A percentile compares a stretch with the other conserved stretches of the same genome.
phyloP scores from a whole-genome alignment of 2,888 invertebrate genomes.

The Campoletis raptor region DNA sequence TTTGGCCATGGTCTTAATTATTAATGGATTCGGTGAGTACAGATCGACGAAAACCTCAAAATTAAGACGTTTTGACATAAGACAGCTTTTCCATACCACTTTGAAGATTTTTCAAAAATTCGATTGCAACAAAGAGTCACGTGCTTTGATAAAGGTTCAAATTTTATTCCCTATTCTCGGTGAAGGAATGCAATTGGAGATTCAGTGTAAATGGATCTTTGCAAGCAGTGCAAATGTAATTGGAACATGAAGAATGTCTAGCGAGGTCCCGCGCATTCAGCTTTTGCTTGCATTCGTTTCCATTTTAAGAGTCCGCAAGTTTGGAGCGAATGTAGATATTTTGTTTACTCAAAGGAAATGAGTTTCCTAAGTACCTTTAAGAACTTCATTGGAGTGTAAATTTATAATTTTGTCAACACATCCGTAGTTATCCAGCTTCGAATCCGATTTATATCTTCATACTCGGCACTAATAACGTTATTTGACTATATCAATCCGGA shows the following conservation, averaged over 20 bases:
- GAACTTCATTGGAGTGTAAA: neutral
- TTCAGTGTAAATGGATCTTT: neutral
- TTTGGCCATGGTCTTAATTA: neutral
- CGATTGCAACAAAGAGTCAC: neutral
- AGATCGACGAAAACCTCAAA: neutral
- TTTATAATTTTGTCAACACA: neutral
- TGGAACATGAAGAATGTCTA: neutral
- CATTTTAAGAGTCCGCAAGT: neutral
- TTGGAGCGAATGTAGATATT: neutral
- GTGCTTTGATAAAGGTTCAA: too few relatives aligned
- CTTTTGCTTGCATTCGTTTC: neutral
- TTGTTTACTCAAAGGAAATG: neutral
- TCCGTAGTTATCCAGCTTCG: neutral
- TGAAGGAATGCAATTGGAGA: neutral
- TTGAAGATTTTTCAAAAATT: neutral
- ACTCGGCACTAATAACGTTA: neutral
- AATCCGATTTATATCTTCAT: neutral
- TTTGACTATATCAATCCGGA: neutral
- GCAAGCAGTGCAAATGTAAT: neutral
- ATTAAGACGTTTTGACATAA: neutral
- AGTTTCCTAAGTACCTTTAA: neutral
- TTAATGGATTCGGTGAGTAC: neutral
- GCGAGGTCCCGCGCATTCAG: neutral
- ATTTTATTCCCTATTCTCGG: neutral
- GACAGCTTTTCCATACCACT: neutral